phyloP scores from a whole-genome alignment of 2,113 vertebrate species.

The Tetrao urogallus region DNA sequence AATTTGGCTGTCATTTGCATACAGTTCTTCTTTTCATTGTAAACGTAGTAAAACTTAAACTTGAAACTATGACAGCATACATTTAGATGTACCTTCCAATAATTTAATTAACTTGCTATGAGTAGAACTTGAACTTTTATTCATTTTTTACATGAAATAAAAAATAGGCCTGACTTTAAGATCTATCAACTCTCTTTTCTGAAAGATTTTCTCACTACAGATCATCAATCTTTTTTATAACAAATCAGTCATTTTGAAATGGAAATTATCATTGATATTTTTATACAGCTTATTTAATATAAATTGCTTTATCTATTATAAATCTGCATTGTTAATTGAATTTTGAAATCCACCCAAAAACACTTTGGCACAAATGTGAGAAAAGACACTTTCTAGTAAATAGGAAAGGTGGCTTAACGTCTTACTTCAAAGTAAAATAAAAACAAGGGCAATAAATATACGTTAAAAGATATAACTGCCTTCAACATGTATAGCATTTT shows the following conservation, averaged over 20 bases:
- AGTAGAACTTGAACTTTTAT: background rate
- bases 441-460: background rate
- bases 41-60: conserved; percentile 38
- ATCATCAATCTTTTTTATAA: background rate
- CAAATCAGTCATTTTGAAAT: background rate
- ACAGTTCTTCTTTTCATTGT: background rate
- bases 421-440: background rate
- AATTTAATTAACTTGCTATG: conserved; percentile 6
- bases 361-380: background rate
- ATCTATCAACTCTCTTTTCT: background rate
- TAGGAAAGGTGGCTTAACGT: background rate
- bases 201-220: background rate
- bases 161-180: background rate
- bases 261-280: background rate
- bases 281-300: background rate
- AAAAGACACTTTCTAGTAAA: background rate
- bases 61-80: conserved; percentile 37
- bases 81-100: background rate
- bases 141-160: background rate
- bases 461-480: background rate
- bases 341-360: background rate
- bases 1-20: conserved; percentile 18
- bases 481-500: background rate
- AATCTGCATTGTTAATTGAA: conserved; percentile 14
- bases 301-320: background rate